phyloP scores from a whole-genome alignment of 2,797 vertebrate species.

The Spatula versicolor region DNA sequence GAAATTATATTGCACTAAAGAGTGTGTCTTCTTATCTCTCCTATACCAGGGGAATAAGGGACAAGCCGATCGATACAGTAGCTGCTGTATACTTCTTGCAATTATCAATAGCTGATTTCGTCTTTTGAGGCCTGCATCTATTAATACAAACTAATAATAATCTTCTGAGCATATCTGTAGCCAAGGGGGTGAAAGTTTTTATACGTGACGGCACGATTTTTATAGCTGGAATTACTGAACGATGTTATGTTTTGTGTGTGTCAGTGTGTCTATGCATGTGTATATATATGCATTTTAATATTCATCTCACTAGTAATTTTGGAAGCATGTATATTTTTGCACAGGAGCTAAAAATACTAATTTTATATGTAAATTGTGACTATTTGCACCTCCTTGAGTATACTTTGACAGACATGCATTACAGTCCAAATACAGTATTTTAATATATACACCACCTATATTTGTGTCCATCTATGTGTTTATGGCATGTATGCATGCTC shows the following conservation, averaged over 20 bases:
- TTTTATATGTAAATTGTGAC: neutral
- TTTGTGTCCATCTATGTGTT: neutral
- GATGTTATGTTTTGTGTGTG: neutral
- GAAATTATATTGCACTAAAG: slow-evolving; percentile 99
- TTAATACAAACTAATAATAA: slow-evolving; percentile 98
- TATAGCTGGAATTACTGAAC: neutral
- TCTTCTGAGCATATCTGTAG: slow-evolving; percentile 82
- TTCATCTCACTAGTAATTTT: neutral
- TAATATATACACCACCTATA: neutral
- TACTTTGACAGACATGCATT: neutral
- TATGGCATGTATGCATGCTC: neutral
- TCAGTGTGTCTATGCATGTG: no score
- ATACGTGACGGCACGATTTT: slow-evolving; percentile 28
- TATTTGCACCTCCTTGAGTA: neutral
- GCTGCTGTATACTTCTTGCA: slow-evolving; percentile 96
- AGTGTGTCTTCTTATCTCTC: slow-evolving; percentile 99
- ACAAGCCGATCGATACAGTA: slow-evolving; percentile 98
- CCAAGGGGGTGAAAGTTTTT: slow-evolving; percentile 66
- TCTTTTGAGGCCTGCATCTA: slow-evolving; percentile 96
- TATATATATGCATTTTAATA: neutral
- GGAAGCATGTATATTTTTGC: neutral
- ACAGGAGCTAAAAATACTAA: neutral
- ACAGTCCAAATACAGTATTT: neutral
- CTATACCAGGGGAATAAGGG: slow-evolving; percentile 95
- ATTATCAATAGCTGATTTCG: slow-evolving; percentile 99